These are phyloP conservation scores for Caenorhabditis sp. DNA, from an alignment of 2,888 invertebrate genomes.

Conservation along the genomic window DNA sequence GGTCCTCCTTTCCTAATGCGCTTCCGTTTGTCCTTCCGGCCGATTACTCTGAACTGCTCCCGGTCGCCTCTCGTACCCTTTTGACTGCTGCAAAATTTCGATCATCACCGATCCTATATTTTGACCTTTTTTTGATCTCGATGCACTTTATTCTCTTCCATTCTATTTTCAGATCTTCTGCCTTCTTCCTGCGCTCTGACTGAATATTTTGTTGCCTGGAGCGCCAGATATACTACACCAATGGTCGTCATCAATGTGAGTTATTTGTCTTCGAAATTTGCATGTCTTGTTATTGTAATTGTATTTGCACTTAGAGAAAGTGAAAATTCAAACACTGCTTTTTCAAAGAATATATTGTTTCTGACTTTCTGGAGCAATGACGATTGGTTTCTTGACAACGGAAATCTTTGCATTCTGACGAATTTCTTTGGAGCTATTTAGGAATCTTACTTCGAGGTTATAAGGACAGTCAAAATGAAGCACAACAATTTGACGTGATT, in stretches of 20 bases:
- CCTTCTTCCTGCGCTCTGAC: too few species aligned
- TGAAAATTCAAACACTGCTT: too few species aligned
- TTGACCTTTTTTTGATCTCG: background rate
- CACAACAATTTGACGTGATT: too few species aligned
- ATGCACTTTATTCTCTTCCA: background rate
- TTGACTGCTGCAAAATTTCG: background rate
- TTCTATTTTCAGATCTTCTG: background rate
- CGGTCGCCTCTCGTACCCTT: background rate
- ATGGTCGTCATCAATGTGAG: constrained; percentile 50
- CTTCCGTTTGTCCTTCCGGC: constrained; percentile 66
- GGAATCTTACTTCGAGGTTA: too few species aligned
- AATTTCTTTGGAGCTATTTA: too few species aligned
- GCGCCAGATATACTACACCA: too few species aligned
- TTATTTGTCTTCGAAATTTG: constrained; percentile 5
- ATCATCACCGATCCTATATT: constrained; percentile 25
- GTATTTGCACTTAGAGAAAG: background rate
- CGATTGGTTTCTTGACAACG: too few species aligned
- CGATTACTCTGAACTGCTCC: constrained; percentile 33
- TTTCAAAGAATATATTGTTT: too few species aligned
- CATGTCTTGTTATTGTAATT: background rate
- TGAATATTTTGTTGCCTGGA: background rate
- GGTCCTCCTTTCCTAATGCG: constrained; percentile 47
- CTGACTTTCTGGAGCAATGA: too few species aligned
- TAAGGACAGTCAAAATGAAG: too few species aligned
- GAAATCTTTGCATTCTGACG: too few species aligned